A percentile compares a stretch with the other conserved stretches of the same genome.
These are phyloP conservation scores for Brotula barbata DNA, from an alignment of 2,797 vertebrate genomes.

Conservation along the genomic window DNA sequence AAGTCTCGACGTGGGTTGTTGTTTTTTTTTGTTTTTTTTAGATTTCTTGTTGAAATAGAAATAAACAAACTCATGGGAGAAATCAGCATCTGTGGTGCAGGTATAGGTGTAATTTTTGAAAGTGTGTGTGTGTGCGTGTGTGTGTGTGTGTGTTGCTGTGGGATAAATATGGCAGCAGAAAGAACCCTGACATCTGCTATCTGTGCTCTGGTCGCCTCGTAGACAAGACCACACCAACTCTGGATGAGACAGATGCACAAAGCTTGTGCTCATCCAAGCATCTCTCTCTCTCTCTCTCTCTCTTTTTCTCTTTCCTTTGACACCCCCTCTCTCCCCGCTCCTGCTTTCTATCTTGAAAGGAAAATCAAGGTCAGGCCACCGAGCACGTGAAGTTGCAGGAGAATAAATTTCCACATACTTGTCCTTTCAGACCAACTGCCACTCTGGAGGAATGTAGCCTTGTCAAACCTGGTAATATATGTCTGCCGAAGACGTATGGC, in stretches of 20 bases:
- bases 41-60: no score
- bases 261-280: constrained; percentile 56
- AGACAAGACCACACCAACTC: constrained; percentile 51
- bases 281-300: constrained; percentile 38
- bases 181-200: constrained; percentile 44
- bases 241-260: constrained; percentile 54
- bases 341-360: constrained; percentile 39
- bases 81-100: no score
- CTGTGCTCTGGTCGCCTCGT: constrained; percentile 37
- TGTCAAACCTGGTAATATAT: constrained; percentile 63
- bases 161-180: constrained; percentile 3
- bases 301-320: neutral
- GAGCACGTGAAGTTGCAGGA: constrained; percentile 50
- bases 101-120: no score
- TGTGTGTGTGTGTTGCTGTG: neutral
- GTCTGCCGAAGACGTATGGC: constrained; percentile 55
- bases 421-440: constrained; percentile 61
- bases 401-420: constrained; percentile 71
- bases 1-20: no score
- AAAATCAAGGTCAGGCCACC: constrained; percentile 69
- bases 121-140: neutral
- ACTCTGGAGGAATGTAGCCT: constrained; percentile 62
- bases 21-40: no score
- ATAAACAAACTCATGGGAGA: no score
- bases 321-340: constrained; percentile 9